Evolutionary conservation across 2,113 vertebrate species (phyloP).

Genomic region (Anoplopoma fimbria): DNA sequence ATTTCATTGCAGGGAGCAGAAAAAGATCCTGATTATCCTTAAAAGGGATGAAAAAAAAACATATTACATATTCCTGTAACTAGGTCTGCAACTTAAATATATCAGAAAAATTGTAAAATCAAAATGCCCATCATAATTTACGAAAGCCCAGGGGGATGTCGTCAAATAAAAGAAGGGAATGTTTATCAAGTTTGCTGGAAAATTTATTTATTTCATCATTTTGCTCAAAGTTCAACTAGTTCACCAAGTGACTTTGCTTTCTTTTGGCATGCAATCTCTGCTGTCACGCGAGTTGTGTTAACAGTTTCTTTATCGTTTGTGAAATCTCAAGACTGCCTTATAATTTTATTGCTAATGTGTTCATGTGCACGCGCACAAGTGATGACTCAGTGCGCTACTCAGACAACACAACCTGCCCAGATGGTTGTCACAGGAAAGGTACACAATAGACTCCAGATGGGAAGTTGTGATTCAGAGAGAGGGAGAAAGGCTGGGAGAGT

Average conservation of each 20-base stretch:
- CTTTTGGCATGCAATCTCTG: conserved; percentile 2
- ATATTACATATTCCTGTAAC: not conserved
- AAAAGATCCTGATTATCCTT: not conserved
- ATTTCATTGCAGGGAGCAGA: not conserved
- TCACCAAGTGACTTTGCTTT: not conserved
- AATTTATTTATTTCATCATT: not conserved
- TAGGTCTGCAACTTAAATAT: not conserved
- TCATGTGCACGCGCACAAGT: not conserved
- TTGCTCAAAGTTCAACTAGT: not conserved
- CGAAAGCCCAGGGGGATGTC: not conserved
- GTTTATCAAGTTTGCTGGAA: not conserved
- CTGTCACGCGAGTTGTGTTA: not conserved
- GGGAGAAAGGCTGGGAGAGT: conserved; percentile 15
- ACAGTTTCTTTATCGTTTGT: not conserved
- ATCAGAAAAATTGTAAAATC: not conserved
- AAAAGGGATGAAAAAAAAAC: not conserved
- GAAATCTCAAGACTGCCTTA: conserved; percentile 16
- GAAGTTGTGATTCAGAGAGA: conserved; percentile 51
- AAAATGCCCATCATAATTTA: not conserved
- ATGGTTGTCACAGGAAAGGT: conserved; percentile 66
- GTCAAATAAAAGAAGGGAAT: not conserved
- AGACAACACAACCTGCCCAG: conserved; percentile 69
- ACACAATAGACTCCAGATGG: conserved; percentile 52
- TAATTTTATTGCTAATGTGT: conserved; percentile 26
- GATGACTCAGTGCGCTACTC: conserved; percentile 62